Conservation (phyloP, 37 sponge, comb jelly and placozoan species). For the Petrosia ficiformis region DNA sequence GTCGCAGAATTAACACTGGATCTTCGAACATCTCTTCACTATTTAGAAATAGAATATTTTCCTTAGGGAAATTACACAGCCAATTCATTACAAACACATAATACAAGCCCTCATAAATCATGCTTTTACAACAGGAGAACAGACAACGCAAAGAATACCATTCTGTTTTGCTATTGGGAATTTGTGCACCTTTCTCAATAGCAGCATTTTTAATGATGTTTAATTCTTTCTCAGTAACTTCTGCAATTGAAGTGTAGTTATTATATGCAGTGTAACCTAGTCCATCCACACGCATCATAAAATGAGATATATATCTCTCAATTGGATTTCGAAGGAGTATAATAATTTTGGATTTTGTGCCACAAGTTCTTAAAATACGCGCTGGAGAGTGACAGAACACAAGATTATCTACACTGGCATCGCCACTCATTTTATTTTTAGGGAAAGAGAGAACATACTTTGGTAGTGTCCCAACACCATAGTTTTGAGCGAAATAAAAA, state of each 20-base stretch:
- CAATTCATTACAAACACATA: slow-evolving; percentile 17
- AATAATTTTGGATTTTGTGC: slow-evolving; percentile 19
- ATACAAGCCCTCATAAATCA: slow-evolving; percentile 15
- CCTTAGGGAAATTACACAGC: slow-evolving; percentile 12
- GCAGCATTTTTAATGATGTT: background rate
- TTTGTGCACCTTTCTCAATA: background rate
- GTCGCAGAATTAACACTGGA: background rate
- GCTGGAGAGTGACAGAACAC: slow-evolving; percentile 33
- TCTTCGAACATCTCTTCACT: background rate
- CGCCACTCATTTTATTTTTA: slow-evolving; percentile 46
- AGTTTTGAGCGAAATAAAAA: slow-evolving; percentile 25
- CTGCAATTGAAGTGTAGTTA: slow-evolving; percentile 11
- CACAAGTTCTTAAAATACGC: slow-evolving; percentile 51
- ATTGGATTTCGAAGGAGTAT: slow-evolving; percentile 23
- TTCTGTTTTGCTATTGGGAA: background rate
- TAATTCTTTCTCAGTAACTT: slow-evolving; percentile 14
- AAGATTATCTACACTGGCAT: slow-evolving; percentile 58
- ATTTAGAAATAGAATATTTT: slow-evolving; percentile 7
- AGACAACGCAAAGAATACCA: background rate
- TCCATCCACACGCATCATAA: slow-evolving; percentile 15
- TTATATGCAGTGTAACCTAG: background rate
- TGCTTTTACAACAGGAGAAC: background rate
- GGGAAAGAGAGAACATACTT: slow-evolving; percentile 20
- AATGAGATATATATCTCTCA: slow-evolving; percentile 15
- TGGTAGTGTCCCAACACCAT: slow-evolving; percentile 3